phyloP scores from a whole-genome alignment of 1,140 invertebrate species.

The Dendrolimus punctatus region DNA sequence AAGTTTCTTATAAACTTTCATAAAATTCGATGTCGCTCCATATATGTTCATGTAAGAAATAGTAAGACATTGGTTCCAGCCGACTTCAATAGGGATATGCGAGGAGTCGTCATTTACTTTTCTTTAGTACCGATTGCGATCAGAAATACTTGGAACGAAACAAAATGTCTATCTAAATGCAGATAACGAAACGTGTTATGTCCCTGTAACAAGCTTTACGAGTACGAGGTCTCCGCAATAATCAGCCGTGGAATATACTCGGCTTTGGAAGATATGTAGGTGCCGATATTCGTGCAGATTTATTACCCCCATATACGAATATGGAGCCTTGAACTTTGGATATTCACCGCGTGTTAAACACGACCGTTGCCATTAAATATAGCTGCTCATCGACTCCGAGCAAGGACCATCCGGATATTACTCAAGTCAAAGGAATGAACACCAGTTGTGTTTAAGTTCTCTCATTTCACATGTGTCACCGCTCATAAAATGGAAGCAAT shows the following conservation, averaged over 20 bases:
- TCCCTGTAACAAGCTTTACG: constrained; percentile 13
- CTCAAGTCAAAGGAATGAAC: constrained; percentile 23
- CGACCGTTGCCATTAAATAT: constrained; percentile 11
- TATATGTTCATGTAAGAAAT: constrained; percentile 8
- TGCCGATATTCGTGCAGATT: no score
- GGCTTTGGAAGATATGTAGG: no score
- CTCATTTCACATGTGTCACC: constrained; percentile 10
- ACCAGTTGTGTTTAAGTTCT: constrained; percentile 18
- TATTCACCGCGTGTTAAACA: no score
- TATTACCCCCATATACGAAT: no score
- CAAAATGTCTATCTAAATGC: constrained; percentile 20
- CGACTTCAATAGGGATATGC: background rate
- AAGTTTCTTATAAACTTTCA: constrained; percentile 22
- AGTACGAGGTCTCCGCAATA: background rate
- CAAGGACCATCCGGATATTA: constrained; percentile 23
- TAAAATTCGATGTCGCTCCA: constrained; percentile 8
- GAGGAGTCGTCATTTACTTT: constrained; percentile 10
- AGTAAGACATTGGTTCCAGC: constrained; percentile 3
- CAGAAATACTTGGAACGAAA: constrained; percentile 21
- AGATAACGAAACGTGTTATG: constrained; percentile 20
- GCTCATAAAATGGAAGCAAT: constrained; percentile 9
- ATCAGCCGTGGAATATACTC: no score
- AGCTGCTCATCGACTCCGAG: constrained; percentile 8
- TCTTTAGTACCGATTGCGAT: constrained; percentile 12
- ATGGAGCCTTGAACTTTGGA: no score